Conservation (phyloP, 2,888 invertebrate species). For the Myathropa florea region DNA sequence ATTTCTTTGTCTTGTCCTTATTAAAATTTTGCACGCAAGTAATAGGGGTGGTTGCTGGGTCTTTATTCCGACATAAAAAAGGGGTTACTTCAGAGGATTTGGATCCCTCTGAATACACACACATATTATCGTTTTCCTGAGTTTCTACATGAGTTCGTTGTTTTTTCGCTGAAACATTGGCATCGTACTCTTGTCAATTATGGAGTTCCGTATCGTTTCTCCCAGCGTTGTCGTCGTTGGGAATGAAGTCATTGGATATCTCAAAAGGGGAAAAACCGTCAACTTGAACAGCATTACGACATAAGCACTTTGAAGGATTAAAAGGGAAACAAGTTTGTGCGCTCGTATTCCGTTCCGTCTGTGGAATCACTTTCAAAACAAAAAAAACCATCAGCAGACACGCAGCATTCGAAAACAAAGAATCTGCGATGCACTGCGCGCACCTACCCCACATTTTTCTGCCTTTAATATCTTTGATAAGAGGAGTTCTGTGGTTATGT, state of each 20-base stretch:
- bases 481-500: background rate
- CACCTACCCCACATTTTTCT: constrained; percentile 36
- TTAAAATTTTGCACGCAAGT: constrained; percentile 65
- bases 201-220: background rate
- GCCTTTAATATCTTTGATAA: background rate
- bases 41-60: constrained; percentile 44
- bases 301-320: constrained; percentile 63
- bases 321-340: constrained; percentile 36
- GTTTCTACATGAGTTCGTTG: background rate
- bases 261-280: constrained; percentile 50
- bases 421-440: background rate
- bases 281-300: constrained; percentile 58
- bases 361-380: constrained; percentile 1
- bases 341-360: constrained; percentile 14
- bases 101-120: constrained; percentile 27
- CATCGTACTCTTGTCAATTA: constrained; percentile 24
- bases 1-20: constrained; percentile 55
- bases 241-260: constrained; percentile 54
- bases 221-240: background rate
- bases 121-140: background rate
- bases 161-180: constrained; percentile 11
- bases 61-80: background rate
- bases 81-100: constrained; percentile 4
- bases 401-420: constrained; percentile 2
- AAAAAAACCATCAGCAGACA: constrained; percentile 5